A percentile compares a stretch with the other conserved stretches of the same genome.
Conservation (phyloP, 2,113 vertebrate genomes). For the Pristiophorus japonicus region DNA sequence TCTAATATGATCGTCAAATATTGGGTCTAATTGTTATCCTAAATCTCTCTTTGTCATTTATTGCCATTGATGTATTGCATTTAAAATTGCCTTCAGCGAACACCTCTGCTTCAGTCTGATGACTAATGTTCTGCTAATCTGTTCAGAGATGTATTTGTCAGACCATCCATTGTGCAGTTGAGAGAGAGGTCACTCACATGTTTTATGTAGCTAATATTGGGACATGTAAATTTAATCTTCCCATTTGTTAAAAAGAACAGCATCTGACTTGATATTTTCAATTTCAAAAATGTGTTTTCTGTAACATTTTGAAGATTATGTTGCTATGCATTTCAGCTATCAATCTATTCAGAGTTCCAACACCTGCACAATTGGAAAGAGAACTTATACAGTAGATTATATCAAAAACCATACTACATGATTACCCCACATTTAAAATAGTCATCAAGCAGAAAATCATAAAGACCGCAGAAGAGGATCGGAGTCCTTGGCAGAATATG, state of each 20-base stretch:
- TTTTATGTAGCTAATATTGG: not conserved
- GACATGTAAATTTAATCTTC: not conserved
- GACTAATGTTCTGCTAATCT: not conserved
- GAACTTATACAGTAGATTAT: not conserved
- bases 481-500: not conserved
- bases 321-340: not conserved
- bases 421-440: not conserved
- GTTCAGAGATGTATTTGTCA: not conserved
- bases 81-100: conserved; percentile 3
- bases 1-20: not conserved
- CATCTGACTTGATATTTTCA: not conserved
- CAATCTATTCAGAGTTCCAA: not conserved
- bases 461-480: not conserved
- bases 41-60: not conserved
- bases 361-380: not conserved
- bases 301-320: not conserved
- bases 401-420: not conserved
- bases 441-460: not conserved
- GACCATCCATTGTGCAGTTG: not conserved
- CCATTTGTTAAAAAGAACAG: not conserved
- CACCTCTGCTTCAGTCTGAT: not conserved
- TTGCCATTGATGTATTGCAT: conserved; percentile 9
- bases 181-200: not conserved
- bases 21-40: not conserved
- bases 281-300: not conserved